phyloP scores from a whole-genome alignment of 2,888 invertebrate genomes.

The Drosophila pegasa region DNA sequence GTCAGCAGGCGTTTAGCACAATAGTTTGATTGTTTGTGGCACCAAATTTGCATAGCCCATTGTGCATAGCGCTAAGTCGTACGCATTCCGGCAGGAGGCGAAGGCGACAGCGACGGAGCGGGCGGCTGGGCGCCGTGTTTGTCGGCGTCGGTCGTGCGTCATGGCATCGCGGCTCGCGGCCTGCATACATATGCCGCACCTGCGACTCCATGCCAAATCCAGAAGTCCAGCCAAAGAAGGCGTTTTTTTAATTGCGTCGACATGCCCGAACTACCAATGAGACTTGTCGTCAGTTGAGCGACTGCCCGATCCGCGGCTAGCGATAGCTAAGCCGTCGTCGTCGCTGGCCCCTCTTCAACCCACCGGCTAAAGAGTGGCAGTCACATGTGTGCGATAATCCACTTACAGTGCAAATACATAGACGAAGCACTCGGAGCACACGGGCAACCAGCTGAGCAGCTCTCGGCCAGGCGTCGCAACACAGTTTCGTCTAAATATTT shows the following conservation, averaged over 20 bases:
- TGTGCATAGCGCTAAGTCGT: conserved; percentile 50
- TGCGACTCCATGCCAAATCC: conserved; percentile 77
- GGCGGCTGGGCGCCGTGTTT: conserved; percentile 39
- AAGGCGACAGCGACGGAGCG: not conserved
- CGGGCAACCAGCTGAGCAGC: conserved; percentile 16
- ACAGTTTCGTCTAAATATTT: conserved; percentile 51
- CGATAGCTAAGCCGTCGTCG: conserved; percentile 45
- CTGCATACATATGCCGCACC: conserved; percentile 79
- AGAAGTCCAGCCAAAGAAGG: conserved; percentile 79
- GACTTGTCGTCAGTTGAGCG: conserved; percentile 63
- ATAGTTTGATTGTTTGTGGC: conserved; percentile 66
- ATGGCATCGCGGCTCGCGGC: conserved; percentile 54
- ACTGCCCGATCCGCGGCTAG: conserved; percentile 62
- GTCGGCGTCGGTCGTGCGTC: conserved; percentile 65
- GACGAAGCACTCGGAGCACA: conserved; percentile 1
- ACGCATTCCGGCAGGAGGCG: conserved; percentile 39
- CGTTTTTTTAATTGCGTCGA: conserved; percentile 83
- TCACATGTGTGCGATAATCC: conserved; percentile 59
- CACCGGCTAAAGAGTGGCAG: conserved; percentile 48
- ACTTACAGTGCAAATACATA: conserved; percentile 36
- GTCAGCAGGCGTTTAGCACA: conserved; percentile 61
- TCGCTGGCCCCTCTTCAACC: conserved; percentile 2
- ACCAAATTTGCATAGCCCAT: conserved; percentile 72
- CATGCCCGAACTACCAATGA: conserved; percentile 81
- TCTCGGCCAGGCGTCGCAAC: conserved; percentile 24